Base-by-base conservation (phyloP, 1,140 invertebrate species). In the Drosophila malerkotliana region DNA sequence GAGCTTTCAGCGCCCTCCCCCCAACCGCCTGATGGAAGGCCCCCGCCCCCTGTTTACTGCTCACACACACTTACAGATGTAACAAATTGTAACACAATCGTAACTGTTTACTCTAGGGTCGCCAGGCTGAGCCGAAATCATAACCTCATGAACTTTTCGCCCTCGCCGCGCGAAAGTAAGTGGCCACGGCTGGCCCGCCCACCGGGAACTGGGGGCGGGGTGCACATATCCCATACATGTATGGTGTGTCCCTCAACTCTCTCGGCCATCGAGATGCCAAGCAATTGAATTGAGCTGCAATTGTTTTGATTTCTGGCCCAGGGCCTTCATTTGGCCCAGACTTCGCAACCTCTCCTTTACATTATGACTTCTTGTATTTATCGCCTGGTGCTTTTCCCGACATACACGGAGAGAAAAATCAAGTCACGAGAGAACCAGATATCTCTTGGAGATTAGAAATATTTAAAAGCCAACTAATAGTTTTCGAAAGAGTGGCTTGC, bases 31-130 rank as follows among this genome's bases (percentile, higher is more conserved):
- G 15, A n/a, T 41, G 45, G 41, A 66, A 60, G 41, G 28, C 14
- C 30, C n/a, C 58, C 14, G 3, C 14, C 10, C 34, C 39, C 39
- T n/a, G 56, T 56, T 66, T 18, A 47, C 62, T 66, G 8, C 59
- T 53, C 60, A 66, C 57, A 54, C 74, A 87, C 83, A 87, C 78
- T 88, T 88, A 88, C 83, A 88, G 84, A 73, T 88, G 83, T 88
- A 88, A 88, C 83, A 88, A 88, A 88, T 88, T 88, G 83, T 88
- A 88, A 88, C 84, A 83, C 83, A 88, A 88, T 88, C 83, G 83
- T 88, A 89, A 88, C 83, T 87, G 83, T 88, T 87, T 87, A 87
- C 77, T 80, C 77, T 67, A 68, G 77, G 81, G 80, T 76, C 66
- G 57, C 4, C 64, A 49, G 66, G 45, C 62, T 52, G 52, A 49